phyloP scores from a whole-genome alignment of 2,113 vertebrate species.

The Neogobius melanostomus region DNA sequence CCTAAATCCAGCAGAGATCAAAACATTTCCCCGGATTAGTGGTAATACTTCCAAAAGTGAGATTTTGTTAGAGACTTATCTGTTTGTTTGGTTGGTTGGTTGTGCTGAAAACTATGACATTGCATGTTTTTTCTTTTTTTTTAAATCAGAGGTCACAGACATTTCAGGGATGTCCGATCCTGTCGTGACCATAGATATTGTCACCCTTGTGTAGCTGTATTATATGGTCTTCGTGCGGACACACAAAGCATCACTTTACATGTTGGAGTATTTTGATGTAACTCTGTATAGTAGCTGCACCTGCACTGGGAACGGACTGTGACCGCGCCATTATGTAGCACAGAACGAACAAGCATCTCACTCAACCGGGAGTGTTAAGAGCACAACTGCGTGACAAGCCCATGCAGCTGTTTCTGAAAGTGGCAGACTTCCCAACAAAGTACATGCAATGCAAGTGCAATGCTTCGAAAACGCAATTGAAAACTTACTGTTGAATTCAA shows the following conservation, averaged over 20 bases:
- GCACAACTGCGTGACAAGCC: conserved; percentile 12
- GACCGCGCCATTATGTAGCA: conserved; percentile 16
- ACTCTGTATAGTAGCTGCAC: background rate
- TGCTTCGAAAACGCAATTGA: conserved; percentile 60
- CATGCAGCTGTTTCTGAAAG: conserved; percentile 14
- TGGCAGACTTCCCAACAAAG: conserved; percentile 8
- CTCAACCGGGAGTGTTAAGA: conserved; percentile 16
- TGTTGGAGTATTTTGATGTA: background rate
- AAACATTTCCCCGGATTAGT: conserved; percentile 36
- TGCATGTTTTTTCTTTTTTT: too few species aligned
- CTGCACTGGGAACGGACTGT: conserved; percentile 15
- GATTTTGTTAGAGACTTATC: background rate
- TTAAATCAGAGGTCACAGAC: too few species aligned
- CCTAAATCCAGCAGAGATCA: conserved; percentile 34
- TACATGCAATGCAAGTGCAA: too few species aligned
- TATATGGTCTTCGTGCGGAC: too few species aligned
- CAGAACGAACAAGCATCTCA: conserved; percentile 16
- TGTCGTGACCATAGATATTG: too few species aligned
- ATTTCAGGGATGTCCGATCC: too few species aligned
- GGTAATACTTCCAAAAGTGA: background rate
- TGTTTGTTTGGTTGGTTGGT: background rate
- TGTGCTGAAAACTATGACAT: background rate
- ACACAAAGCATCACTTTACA: background rate
- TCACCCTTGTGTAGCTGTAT: too few species aligned
- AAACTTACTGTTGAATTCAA: conserved; percentile 65